These are phyloP conservation scores for Parnassius mnemosyne DNA, from an alignment of 2,888 invertebrate species.

Conservation along the genomic window DNA sequence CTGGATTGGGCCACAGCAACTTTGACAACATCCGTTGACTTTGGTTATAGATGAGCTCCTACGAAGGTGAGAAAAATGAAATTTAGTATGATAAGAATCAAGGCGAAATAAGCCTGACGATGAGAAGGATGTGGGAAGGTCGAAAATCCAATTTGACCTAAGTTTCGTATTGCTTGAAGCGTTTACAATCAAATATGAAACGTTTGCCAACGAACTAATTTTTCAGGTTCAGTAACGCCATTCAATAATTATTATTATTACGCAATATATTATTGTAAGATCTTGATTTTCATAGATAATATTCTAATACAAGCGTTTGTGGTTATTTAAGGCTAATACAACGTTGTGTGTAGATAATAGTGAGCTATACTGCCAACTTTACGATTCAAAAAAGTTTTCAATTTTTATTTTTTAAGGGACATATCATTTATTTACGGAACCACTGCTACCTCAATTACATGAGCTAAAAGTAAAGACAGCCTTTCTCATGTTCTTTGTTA, in stretches of 20 bases:
- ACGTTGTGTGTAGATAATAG: no score
- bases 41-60: conserved; percentile 81
- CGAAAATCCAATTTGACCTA: conserved; percentile 11
- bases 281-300: no score
- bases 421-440: not conserved
- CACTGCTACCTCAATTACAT: not conserved
- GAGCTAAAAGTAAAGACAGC: not conserved
- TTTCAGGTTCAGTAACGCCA: no score
- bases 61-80: conserved; percentile 76
- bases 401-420: not conserved
- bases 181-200: not conserved
- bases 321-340: no score
- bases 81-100: conserved; percentile 70
- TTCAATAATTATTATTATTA: no score
- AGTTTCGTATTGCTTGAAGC: not conserved
- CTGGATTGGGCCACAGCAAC: conserved; percentile 79
- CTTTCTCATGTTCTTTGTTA: not conserved
- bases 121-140: conserved; percentile 15
- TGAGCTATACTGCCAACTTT: no score
- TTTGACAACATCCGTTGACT: conserved; percentile 80
- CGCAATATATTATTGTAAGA: no score
- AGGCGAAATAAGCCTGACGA: conserved; percentile 56
- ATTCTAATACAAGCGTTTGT: no score
- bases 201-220: not conserved
- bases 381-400: no score